Conservation (phyloP, 1,140 invertebrate species). For the Drosophila cardini region DNA sequence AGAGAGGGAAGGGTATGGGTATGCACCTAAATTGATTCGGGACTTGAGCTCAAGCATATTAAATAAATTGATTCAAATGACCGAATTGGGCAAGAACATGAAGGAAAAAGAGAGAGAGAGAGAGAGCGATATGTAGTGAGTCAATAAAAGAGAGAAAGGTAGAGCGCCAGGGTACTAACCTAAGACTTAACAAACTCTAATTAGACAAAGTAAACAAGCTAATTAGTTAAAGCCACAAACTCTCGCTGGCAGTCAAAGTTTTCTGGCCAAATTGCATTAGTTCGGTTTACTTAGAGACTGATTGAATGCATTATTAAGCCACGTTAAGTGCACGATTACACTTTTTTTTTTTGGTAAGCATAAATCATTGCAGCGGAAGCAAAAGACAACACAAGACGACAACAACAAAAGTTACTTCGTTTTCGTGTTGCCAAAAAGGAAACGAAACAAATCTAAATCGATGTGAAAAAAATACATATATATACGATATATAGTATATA, state of each 20-base stretch:
- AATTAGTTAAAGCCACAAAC: conserved; percentile 40
- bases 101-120: neutral
- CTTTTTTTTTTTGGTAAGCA: neutral
- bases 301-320: conserved; percentile 62
- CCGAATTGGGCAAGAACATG: neutral
- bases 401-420: conserved; percentile 8
- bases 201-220: conserved; percentile 49
- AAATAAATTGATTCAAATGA: conserved; percentile 45
- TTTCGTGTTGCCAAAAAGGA: conserved; percentile 10
- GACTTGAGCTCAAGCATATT: conserved; percentile 69
- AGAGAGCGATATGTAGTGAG: neutral
- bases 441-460: conserved; percentile 35
- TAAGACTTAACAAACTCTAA: conserved; percentile 33
- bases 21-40: conserved; percentile 73
- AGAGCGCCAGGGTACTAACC: neutral
- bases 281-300: conserved; percentile 64
- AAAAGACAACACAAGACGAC: conserved; percentile 17
- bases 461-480: conserved; percentile 19
- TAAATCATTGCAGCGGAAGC: conserved; percentile 46
- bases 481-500: no score
- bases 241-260: conserved; percentile 27
- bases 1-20: no score
- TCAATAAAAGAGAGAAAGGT: neutral
- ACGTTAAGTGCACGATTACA: conserved; percentile 19
- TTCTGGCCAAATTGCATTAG: conserved; percentile 66